Percentiles rank a stretch among this genome's conserved stretches.
These are phyloP conservation scores for Lucifuga dentata DNA, from an alignment of 2,113 vertebrate genomes.

Conservation along the genomic window DNA sequence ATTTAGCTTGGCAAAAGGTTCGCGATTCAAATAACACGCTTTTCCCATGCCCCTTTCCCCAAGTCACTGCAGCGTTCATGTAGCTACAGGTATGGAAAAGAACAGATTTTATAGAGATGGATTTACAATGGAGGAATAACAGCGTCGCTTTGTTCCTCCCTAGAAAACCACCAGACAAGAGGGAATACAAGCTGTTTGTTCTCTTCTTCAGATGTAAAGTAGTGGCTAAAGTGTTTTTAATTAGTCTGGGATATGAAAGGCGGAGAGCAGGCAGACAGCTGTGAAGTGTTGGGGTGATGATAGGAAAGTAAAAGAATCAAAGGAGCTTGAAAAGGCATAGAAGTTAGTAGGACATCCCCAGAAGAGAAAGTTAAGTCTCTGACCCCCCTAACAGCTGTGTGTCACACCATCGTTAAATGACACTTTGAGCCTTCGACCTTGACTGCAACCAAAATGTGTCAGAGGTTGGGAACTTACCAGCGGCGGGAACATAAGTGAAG, in stretches of 20 bases:
- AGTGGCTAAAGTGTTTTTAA: constrained; percentile 46
- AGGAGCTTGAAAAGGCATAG: no score
- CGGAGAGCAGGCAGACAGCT: constrained; percentile 9
- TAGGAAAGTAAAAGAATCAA: neutral
- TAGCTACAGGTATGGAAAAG: constrained; percentile 76
- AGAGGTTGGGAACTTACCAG: constrained; percentile 83
- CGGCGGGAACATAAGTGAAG: constrained; percentile 96
- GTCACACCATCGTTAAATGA: no score
- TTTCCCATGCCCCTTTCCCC: constrained; percentile 67
- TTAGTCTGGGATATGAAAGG: constrained; percentile 49
- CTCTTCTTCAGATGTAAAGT: constrained; percentile 46
- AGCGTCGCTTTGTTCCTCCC: constrained; percentile 71
- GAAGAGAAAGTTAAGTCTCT: neutral
- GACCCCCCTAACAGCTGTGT: no score
- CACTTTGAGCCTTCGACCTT: no score
- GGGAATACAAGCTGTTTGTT: constrained; percentile 56
- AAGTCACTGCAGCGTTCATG: constrained; percentile 37
- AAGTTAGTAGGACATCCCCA: no score
- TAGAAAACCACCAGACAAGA: constrained; percentile 63
- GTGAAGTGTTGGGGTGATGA: constrained; percentile 20
- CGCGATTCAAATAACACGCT: constrained; percentile 68
- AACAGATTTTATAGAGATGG: constrained; percentile 71
- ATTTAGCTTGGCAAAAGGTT: constrained; percentile 75
- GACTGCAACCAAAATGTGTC: no score
- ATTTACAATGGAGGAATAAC: constrained; percentile 64